A percentile compares a stretch with the other conserved stretches of the same genome.
Evolutionary conservation across 2,113 vertebrate genomes (phyloP).

Genomic region (Myanophis thanlyinensis): DNA sequence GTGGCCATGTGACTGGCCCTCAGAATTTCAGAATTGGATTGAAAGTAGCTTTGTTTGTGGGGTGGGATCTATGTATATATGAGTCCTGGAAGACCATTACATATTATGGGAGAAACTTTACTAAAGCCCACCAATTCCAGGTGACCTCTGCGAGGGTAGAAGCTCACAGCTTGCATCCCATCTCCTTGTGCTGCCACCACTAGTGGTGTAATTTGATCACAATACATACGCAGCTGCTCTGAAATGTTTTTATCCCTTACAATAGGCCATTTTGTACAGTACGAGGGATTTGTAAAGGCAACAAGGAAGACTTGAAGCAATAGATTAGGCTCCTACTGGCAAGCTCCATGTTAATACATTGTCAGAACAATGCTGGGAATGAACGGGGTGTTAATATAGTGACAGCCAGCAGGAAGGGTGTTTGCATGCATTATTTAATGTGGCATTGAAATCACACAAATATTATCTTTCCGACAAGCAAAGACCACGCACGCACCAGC

Average conservation of each 20-base stretch:
- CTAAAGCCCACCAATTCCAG: not conserved
- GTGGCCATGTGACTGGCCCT: not conserved
- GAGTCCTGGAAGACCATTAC: not conserved
- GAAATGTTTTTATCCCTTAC: constrained; percentile 11
- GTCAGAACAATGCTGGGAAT: constrained; percentile 1
- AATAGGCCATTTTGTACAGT: not conserved
- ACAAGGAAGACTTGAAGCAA: constrained; percentile 25
- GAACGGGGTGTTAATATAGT: constrained; percentile 26
- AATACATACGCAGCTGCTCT: not conserved
- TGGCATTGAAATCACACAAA: constrained; percentile 14
- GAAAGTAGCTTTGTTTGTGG: not conserved
- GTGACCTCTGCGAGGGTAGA: not conserved
- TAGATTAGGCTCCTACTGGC: constrained; percentile 25
- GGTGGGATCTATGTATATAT: not conserved
- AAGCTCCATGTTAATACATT: constrained; percentile 10
- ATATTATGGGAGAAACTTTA: not conserved
- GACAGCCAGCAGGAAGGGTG: constrained; percentile 21
- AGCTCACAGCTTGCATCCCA: not conserved
- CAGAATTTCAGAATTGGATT: not conserved
- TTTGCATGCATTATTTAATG: constrained; percentile 28
- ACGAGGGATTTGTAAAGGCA: constrained; percentile 18
- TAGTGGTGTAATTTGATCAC: not conserved
- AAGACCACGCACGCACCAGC: not conserved
- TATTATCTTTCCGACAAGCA: constrained; percentile 20
- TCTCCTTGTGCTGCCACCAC: not conserved